Percentiles rank a stretch among this genome's conserved stretches.
These are phyloP conservation scores for Drosophila asahinai DNA, from an alignment of 1,140 invertebrate genomes.

Conservation along the genomic window DNA sequence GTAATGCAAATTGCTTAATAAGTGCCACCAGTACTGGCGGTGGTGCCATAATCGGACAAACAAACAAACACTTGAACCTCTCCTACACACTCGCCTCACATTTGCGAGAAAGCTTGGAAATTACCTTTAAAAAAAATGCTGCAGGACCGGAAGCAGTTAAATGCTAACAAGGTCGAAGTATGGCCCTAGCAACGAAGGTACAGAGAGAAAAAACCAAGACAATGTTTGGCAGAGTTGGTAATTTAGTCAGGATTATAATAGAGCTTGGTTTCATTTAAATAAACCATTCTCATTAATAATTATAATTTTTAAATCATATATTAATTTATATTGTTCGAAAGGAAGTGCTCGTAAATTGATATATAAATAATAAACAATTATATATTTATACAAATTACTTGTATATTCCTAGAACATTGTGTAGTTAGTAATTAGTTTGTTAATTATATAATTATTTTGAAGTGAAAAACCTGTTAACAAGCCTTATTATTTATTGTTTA, in stretches of 20 bases:
- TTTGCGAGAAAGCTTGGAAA: conserved; percentile 20
- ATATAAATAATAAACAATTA: no score
- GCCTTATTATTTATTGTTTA: background rate
- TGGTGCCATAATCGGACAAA: conserved; percentile 22
- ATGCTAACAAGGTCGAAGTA: conserved; percentile 18
- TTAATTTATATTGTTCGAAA: no score
- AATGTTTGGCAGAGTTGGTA: no score
- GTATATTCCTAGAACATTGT: background rate
- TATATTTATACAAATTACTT: no score
- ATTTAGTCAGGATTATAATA: no score
- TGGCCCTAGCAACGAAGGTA: background rate
- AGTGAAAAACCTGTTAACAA: background rate
- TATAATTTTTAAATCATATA: no score
- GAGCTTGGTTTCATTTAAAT: no score
- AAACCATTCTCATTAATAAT: no score
- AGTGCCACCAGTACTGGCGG: background rate
- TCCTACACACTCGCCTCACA: conserved; percentile 3
- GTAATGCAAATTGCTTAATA: conserved; percentile 31
- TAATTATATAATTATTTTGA: background rate
- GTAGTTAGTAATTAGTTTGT: background rate
- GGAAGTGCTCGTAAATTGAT: background rate
- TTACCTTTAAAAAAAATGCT: background rate
- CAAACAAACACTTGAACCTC: conserved; percentile 11
- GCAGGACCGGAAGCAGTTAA: conserved; percentile 48
- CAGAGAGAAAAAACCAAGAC: no score